Conservation (phyloP, 2,797 vertebrate genomes). For the Eleutherodactylus coqui region DNA sequence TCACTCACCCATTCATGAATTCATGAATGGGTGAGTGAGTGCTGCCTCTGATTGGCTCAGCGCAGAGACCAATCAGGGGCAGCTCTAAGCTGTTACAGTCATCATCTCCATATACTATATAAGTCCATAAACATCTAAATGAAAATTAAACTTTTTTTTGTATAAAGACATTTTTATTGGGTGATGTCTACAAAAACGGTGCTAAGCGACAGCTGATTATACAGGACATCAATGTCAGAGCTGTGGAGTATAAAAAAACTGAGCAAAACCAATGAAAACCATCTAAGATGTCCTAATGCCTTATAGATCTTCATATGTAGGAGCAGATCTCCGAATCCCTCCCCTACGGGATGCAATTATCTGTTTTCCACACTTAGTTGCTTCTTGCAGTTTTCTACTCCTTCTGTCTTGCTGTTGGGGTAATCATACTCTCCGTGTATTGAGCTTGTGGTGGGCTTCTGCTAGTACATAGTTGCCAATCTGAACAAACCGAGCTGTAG, state of each 20-base stretch:
- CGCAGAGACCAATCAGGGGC: too few relatives aligned
- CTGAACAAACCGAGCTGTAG: not conserved
- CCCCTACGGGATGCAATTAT: too few relatives aligned
- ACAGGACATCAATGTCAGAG: not conserved
- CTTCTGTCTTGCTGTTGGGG: too few relatives aligned
- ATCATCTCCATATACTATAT: not conserved
- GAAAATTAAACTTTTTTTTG: not conserved
- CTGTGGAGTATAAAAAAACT: not conserved
- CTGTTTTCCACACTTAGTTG: too few relatives aligned
- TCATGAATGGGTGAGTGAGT: too few relatives aligned
- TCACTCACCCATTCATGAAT: too few relatives aligned
- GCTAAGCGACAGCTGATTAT: not conserved
- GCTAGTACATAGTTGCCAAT: not conserved
- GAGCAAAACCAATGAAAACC: not conserved
- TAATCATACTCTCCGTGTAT: not conserved
- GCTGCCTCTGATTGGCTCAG: too few relatives aligned
- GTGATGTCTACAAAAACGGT: not conserved
- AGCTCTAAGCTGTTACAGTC: too few relatives aligned
- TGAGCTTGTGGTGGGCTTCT: not conserved
- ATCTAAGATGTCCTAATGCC: not conserved
- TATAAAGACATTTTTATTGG: slow-evolving; percentile 17
- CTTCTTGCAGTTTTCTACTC: too few relatives aligned
- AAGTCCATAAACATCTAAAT: not conserved
- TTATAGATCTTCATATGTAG: not conserved
- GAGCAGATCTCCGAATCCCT: not conserved